These are phyloP conservation scores for Phylloscopus whistleri DNA, from an alignment of 2,113 vertebrate species.

Conservation along the genomic window DNA sequence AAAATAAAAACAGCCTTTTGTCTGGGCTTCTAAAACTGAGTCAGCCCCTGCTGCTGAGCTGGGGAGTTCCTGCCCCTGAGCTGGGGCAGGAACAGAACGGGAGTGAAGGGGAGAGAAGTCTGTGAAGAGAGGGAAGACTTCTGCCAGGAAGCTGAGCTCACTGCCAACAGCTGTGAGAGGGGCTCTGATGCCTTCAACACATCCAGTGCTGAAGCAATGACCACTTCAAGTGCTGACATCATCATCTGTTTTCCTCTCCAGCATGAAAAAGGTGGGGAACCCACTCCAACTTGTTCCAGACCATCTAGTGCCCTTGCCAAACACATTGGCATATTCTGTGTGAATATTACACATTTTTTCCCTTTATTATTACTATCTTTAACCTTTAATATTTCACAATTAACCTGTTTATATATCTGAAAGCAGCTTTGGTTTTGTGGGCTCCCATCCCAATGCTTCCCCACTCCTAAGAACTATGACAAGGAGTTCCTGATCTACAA, in stretches of 20 bases:
- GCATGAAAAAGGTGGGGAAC: not conserved
- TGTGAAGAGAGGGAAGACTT: not conserved
- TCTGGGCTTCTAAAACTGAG: not conserved
- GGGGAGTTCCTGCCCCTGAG: not conserved
- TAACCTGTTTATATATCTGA: not conserved
- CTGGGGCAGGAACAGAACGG: not conserved
- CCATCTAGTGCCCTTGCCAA: not conserved
- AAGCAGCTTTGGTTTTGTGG: not conserved
- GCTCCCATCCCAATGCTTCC: not conserved
- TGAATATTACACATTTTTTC: not conserved
- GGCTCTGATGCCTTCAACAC: not conserved
- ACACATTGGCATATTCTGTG: not conserved
- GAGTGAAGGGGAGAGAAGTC: not conserved
- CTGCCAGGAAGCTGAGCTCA: not conserved
- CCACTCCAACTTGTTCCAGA: not conserved
- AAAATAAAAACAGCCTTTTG: not conserved
- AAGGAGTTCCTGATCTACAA: not conserved
- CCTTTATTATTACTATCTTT: not conserved
- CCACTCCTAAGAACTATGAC: not conserved
- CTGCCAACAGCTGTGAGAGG: not conserved
- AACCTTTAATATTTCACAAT: not conserved
- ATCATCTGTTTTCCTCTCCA: not conserved
- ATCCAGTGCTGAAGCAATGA: not conserved
- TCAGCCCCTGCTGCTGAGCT: not conserved
- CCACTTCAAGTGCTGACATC: not conserved